phyloP scores from a whole-genome alignment of 2,113 vertebrate genomes.

The Hippocampus mohnikei region DNA sequence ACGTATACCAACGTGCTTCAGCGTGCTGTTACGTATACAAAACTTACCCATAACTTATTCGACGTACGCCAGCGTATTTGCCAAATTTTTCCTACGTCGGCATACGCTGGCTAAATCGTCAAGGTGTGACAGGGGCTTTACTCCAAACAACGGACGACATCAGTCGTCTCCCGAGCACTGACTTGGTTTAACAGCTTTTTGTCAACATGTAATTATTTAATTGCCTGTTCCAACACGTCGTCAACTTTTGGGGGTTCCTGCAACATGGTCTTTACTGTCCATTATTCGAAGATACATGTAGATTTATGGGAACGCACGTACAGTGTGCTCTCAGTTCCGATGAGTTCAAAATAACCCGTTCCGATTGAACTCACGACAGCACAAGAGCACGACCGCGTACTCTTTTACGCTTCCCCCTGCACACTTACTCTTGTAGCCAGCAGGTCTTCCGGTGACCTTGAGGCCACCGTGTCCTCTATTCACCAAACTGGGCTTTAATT shows the following conservation, averaged over 20 bases:
- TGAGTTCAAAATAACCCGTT: background rate
- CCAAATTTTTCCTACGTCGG: too few relatives aligned
- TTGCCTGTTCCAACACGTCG: background rate
- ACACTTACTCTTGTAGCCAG: slow-evolving; percentile 12
- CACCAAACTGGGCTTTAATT: slow-evolving; percentile 71
- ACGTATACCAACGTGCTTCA: too few relatives aligned
- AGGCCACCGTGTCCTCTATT: slow-evolving; percentile 58
- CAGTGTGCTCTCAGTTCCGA: background rate
- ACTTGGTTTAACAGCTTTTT: slow-evolving; percentile 36
- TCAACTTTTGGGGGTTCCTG: background rate
- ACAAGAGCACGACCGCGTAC: background rate
- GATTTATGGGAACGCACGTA: background rate
- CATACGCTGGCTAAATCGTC: too few relatives aligned
- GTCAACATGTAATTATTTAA: background rate
- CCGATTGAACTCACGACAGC: background rate
- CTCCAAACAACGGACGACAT: too few relatives aligned
- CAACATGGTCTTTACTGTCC: background rate
- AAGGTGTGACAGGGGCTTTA: too few relatives aligned
- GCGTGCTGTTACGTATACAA: too few relatives aligned
- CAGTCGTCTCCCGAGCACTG: background rate
- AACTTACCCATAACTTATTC: too few relatives aligned
- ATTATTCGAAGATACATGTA: background rate
- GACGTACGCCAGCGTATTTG: too few relatives aligned
- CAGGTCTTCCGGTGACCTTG: slow-evolving; percentile 65
- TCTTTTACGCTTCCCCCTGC: background rate